Evolutionary conservation across 2,797 vertebrate species (phyloP), one percentile per base, ranked within the genome.

Genomic region (Paedocypris micromegethes): DNA sequence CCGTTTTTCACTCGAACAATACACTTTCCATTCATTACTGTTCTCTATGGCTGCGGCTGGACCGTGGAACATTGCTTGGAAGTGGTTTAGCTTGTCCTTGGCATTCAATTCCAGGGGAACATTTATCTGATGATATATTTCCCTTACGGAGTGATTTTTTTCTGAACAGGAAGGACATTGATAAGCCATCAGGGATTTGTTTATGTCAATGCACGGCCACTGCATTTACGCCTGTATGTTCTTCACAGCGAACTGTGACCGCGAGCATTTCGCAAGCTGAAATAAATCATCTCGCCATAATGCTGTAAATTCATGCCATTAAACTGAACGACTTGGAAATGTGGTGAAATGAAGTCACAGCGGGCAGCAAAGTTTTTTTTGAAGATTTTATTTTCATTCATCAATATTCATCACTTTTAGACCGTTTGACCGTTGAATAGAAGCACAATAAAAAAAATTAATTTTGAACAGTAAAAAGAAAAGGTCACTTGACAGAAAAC

Each of bases 51-150:
- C 88, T 80, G 81, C 80, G 78, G 76, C 79, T 81, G 82, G 84
- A 80, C 67, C 43, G 48, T 83, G 82, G 84, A 83, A 77, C 81
- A 80, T 80, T 77, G 80, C 83, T 89, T 86, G 85, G 82, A 89
- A 88, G 88, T 88, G 87, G 84, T 86, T 86, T 85, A 85, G 84
- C 72, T 67, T 84, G 83, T 86, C 83, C 82, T 84, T 81, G 83
- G 80, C 84, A 87, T 88, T 83, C 74, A 71, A 86, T 89, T 89
- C 83, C 84, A 79, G 78, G 80, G 81, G 80, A 86, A 83, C 81
- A 82, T 88, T 87, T 86, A 88, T 88, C 85, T 85, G 83, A 87
- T 87, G 84, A 88, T 89, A 84, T 86, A 90, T 87, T 85, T 86
- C 86, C 81, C 85, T 84, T 83, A 84, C 85, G 83, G 82, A 86